Evolutionary conservation across 2,113 vertebrate species (phyloP).

Genomic region (Hucho hucho): DNA sequence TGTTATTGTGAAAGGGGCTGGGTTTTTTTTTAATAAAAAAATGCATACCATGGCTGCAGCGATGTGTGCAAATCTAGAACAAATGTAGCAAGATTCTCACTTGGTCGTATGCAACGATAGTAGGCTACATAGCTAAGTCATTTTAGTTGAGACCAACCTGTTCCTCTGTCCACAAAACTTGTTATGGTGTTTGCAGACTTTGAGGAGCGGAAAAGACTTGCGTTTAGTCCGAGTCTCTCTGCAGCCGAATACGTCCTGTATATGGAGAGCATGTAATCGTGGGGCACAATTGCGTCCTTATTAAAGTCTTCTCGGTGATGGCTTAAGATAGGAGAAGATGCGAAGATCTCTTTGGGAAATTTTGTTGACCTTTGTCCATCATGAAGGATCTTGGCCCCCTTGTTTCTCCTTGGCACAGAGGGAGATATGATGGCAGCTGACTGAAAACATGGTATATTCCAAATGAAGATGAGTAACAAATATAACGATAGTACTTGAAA

Average conservation of each 20-base stretch:
- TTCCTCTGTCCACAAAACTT: conserved; percentile 95
- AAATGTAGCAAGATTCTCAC: neutral
- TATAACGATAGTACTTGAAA: conserved; percentile 79
- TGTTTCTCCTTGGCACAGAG: conserved; percentile 72
- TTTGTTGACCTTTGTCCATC: conserved; percentile 78
- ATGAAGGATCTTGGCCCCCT: conserved; percentile 72
- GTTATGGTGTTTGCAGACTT: conserved; percentile 97
- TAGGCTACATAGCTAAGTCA: neutral
- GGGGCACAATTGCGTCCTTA: conserved; percentile 83
- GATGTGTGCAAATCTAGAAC: neutral
- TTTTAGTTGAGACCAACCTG: conserved; percentile 81
- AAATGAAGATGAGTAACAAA: conserved; percentile 83
- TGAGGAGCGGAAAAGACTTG: conserved; percentile 91
- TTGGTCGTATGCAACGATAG: neutral
- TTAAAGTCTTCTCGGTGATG: conserved; percentile 64
- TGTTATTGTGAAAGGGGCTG: neutral
- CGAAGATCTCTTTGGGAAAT: conserved; percentile 75
- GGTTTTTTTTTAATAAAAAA: neutral
- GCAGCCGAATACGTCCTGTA: conserved; percentile 94
- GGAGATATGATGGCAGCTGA: conserved; percentile 86
- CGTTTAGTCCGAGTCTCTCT: conserved; percentile 91
- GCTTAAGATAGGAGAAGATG: conserved; percentile 58
- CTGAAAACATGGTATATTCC: conserved; percentile 90
- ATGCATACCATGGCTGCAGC: neutral
- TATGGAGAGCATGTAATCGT: conserved; percentile 97